Evolutionary conservation across 2,888 invertebrate species (phyloP), one percentile per base, ranked within the genome.

Genomic region (Diabrotica balteata): DNA sequence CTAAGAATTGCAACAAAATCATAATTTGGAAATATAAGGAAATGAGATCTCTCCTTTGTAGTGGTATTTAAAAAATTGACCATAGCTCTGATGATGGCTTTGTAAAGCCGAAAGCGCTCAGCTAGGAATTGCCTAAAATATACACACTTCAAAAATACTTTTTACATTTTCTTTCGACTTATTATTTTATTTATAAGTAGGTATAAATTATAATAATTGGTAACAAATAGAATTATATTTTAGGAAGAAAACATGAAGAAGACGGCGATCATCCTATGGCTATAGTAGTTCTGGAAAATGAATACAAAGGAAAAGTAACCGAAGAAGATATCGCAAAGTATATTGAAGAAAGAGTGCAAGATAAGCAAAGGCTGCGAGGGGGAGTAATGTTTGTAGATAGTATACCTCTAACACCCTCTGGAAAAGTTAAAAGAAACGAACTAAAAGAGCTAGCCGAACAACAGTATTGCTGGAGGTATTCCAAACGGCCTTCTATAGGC

Each of bases 261-360:
- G 81, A 81, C 61, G 80, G 80, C 5, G 80, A 81, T 32, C 79
- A 79, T 70, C 79, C 80, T 0, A 74, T 78, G 72, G 81, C 76
- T 1, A 63, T 81, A 2, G 73, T 81, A 10, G 71, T 78, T 7
- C 55, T 79, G 9, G 70, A 76, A 1, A 71, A 72, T 51, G 53
- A 68, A 22, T 64, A 63, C 8, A 59, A 69, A 32, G 68, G 70
- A 11, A 69, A 68, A 10, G 67, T 77, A n/a, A 76, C 74, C 7
- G 72, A 70, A 10, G 73, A 78, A 47, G 80, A 81, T 59, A 73
- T 81, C 45, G 75, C 75, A 53, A 63, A 72, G n/a, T 81, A 73
- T 63, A 78, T 80, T 0, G 76, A 76, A 57, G 75, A 75, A 22
- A 72, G 75, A 49, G 79, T 81, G 7, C 75, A 78, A 63, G 81